A percentile compares a stretch with the other conserved stretches of the same genome.
Evolutionary conservation across 1,140 invertebrate genomes (phyloP).

Genomic region (Venustaconcha ellipsiformis): DNA sequence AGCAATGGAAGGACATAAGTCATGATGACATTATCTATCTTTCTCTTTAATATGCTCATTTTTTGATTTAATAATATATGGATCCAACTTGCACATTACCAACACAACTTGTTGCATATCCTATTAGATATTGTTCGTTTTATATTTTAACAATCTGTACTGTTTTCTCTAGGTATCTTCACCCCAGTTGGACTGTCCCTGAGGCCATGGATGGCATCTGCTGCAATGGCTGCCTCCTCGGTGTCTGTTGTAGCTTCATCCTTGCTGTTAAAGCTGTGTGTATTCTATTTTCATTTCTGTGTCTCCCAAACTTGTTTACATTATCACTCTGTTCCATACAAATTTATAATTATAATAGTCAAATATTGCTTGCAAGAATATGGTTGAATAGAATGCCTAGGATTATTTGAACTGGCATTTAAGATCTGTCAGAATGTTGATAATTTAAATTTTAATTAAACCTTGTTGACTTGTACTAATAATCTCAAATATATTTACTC

Average conservation of each 20-base stretch:
- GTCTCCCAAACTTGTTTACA: not conserved
- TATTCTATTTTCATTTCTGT: slow-evolving; percentile 9
- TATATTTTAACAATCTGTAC: not conserved
- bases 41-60: too few species aligned
- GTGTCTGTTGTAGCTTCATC: slow-evolving; percentile 98
- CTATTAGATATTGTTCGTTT: not conserved
- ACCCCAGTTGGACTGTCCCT: slow-evolving; percentile 83
- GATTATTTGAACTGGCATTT: not conserved
- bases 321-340: not conserved
- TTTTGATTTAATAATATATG: too few species aligned
- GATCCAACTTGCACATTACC: too few species aligned
- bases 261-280: slow-evolving; percentile 82
- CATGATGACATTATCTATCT: too few species aligned
- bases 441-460: not conserved
- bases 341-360: not conserved
- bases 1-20: too few species aligned
- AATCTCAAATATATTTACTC: not conserved
- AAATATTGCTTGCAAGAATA: not conserved
- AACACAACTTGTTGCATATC: not conserved
- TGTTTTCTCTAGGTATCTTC: slow-evolving; percentile 75
- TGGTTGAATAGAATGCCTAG: not conserved
- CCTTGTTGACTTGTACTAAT: not conserved
- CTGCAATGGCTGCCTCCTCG: slow-evolving; percentile 97
- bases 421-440: not conserved
- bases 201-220: slow-evolving; percentile 99